Evolutionary conservation across 2,113 vertebrate species (phyloP).

Genomic region (Carollia perspicillata): DNA sequence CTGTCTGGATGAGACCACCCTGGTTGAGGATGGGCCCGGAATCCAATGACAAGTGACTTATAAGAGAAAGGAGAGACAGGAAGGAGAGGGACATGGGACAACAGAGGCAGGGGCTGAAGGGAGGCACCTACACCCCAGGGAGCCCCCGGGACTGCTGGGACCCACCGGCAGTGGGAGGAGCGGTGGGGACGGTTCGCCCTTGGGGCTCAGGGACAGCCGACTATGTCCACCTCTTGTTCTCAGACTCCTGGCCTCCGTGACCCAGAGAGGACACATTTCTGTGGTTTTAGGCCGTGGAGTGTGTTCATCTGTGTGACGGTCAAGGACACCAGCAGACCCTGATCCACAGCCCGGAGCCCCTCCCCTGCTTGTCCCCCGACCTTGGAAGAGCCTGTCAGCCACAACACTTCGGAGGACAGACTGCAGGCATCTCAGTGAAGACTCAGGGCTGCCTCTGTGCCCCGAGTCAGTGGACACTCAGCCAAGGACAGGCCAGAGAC

Average conservation of each 20-base stretch:
- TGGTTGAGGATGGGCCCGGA: no score
- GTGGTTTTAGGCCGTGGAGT: rapidly evolving
- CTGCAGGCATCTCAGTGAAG: background rate
- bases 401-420: rapidly evolving
- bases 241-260: rapidly evolving
- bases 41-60: rapidly evolving
- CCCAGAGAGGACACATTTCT: rapidly evolving
- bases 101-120: rapidly evolving
- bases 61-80: rapidly evolving
- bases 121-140: rapidly evolving
- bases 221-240: rapidly evolving
- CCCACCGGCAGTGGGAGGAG: no score
- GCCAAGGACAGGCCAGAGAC: rapidly evolving
- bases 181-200: rapidly evolving
- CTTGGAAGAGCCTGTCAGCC: rapidly evolving
- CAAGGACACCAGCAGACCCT: no score
- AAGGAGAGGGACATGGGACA: rapidly evolving
- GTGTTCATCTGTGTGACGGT: no score
- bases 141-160: rapidly evolving
- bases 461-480: rapidly evolving
- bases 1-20: rapidly evolving
- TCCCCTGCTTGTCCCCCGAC: no score
- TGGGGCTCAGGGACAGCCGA: rapidly evolving
- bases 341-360: rapidly evolving
- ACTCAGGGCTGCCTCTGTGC: rapidly evolving